phyloP scores from a whole-genome alignment of 1,140 invertebrate species.

The Agrilus planipennis region DNA sequence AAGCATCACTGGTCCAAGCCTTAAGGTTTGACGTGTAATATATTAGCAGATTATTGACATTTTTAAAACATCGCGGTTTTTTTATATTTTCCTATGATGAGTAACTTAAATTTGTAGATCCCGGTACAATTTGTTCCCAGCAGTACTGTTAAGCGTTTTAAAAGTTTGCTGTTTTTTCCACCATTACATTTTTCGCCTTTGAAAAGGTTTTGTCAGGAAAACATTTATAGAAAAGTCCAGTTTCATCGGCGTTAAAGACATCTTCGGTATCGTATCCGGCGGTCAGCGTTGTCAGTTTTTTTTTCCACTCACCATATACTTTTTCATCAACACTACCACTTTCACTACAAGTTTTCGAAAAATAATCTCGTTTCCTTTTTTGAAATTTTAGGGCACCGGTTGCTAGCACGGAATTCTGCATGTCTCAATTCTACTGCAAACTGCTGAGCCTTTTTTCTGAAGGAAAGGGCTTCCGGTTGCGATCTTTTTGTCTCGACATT shows the following conservation, averaged over 20 bases:
- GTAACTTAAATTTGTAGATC: constrained; percentile 26
- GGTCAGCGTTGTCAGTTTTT: constrained; percentile 3
- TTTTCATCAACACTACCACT: constrained; percentile 10
- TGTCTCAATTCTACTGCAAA: constrained; percentile 10
- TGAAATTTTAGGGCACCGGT: constrained; percentile 6
- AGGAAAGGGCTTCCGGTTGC: constrained; percentile 3
- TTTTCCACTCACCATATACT: constrained; percentile 10
- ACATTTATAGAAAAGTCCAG: constrained; percentile 3
- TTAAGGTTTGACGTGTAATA: too few species aligned
- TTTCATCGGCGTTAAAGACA: constrained; percentile 7
- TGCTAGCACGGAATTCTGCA: constrained; percentile 10
- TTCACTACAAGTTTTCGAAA: constrained; percentile 12
- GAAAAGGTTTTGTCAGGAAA: constrained; percentile 4
- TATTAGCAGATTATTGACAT: too few species aligned
- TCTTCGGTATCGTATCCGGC: constrained; percentile 1
- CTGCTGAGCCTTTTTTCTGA: constrained; percentile 9
- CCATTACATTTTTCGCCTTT: constrained; percentile 7
- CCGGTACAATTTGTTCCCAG: constrained; percentile 29
- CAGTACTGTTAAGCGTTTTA: constrained; percentile 28
- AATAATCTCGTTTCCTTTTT: too few species aligned
- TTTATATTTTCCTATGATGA: constrained; percentile 30
- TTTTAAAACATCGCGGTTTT: too few species aligned
- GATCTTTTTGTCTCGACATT: constrained; percentile 1
- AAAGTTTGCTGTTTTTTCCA: constrained; percentile 22
- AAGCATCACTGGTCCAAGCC: too few species aligned